phyloP scores from a whole-genome alignment of 2,797 vertebrate species.

The Myotis planiceps region DNA sequence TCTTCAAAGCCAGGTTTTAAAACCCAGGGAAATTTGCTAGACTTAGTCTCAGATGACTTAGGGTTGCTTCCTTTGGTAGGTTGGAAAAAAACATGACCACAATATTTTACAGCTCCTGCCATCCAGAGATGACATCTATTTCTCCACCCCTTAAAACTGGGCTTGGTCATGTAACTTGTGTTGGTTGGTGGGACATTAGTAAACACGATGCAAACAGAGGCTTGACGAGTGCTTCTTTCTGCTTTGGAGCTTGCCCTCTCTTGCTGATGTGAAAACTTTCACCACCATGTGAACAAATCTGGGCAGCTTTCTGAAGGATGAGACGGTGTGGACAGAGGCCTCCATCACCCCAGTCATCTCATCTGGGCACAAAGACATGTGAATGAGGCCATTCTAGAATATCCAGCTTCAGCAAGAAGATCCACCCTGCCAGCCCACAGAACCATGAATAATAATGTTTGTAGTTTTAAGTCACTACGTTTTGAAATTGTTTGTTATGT shows the following conservation, averaged over 20 bases:
- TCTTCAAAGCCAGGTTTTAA: not conserved
- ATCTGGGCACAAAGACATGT: not conserved
- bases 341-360: not conserved
- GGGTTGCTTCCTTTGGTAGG: not conserved
- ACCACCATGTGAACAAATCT: not conserved
- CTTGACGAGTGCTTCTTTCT: not conserved
- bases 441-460: not conserved
- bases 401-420: not conserved
- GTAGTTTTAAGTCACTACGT: not conserved
- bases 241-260: not conserved
- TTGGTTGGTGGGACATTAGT: not conserved
- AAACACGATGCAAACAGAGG: not conserved
- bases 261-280: not conserved
- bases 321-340: not conserved
- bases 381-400: not conserved
- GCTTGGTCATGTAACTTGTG: not conserved
- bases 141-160: not conserved
- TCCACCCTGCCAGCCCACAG: not conserved
- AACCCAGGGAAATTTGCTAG: not conserved
- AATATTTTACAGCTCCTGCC: not conserved
- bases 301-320: not conserved
- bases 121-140: slow-evolving; percentile 2
- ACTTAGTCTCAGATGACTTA: slow-evolving; percentile 31
- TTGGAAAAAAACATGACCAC: not conserved
- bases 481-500: slow-evolving; percentile 7